Evolutionary conservation across 2,797 vertebrate species (phyloP).

Genomic region (Spea hammondii): DNA sequence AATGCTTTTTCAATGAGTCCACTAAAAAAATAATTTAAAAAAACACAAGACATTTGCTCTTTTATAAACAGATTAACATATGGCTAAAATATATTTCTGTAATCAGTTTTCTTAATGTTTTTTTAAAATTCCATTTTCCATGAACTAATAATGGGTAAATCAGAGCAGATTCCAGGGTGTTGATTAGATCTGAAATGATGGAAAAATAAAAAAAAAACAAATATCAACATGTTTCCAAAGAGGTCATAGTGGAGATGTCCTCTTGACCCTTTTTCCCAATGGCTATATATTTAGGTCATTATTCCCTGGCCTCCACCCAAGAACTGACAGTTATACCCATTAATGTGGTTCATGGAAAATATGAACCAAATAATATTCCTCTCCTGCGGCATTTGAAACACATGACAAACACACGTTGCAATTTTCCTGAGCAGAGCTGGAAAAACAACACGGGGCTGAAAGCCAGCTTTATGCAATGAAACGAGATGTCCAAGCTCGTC

Average conservation of each 20-base stretch:
- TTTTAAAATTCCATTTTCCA: neutral
- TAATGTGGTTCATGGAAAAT: conserved; percentile 53
- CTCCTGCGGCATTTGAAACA: conserved; percentile 37
- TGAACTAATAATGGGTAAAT: neutral
- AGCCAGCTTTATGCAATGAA: conserved; percentile 21
- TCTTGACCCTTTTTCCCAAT: conserved; percentile 44
- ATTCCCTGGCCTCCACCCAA: conserved; percentile 50
- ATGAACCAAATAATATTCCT: conserved; percentile 25
- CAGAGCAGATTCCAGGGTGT: neutral
- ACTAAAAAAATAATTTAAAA: too few relatives aligned
- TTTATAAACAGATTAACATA: neutral
- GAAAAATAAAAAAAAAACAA: conserved; percentile 9
- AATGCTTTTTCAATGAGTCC: too few relatives aligned
- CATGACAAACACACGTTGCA: conserved; percentile 40
- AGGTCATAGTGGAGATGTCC: conserved; percentile 19
- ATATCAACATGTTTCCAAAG: conserved; percentile 27
- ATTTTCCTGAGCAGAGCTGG: conserved; percentile 41
- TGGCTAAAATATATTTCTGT: too few relatives aligned
- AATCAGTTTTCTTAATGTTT: neutral
- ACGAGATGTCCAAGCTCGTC: neutral
- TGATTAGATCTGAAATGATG: conserved; percentile 14
- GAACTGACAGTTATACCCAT: conserved; percentile 38
- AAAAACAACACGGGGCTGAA: conserved; percentile 41
- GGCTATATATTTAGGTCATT: conserved; percentile 49
- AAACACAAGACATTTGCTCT: too few relatives aligned